Conservation (phyloP, 2,797 vertebrate genomes). For the Fistularia tabacaria region DNA sequence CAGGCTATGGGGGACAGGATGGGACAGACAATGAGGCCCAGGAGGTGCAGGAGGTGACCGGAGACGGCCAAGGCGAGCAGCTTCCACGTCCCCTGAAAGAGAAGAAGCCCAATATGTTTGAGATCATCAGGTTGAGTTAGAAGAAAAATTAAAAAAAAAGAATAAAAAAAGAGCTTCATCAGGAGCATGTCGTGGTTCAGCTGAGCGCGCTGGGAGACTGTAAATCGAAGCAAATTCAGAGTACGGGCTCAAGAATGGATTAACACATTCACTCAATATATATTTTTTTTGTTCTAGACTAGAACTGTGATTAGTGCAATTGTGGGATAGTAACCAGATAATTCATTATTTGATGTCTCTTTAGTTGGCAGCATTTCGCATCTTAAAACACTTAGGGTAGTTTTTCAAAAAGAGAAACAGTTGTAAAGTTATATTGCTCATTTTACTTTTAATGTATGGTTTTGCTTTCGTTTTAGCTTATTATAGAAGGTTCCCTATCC, state of each 20-base stretch:
- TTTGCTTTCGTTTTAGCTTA: conserved; percentile 22
- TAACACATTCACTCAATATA: conserved; percentile 18
- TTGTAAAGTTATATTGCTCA: conserved; percentile 10
- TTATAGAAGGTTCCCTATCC: conserved; percentile 25
- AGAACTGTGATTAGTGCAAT: conserved; percentile 2
- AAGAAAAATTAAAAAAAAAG: conserved; percentile 9
- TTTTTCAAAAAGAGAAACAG: not conserved
- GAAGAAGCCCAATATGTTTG: conserved; percentile 52
- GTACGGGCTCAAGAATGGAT: conserved; percentile 14
- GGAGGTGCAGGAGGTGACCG: conserved; percentile 72
- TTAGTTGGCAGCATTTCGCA: conserved; percentile 1
- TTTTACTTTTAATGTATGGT: conserved; percentile 16
- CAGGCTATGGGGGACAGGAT: conserved; percentile 40
- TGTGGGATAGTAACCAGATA: conserved; percentile 3
- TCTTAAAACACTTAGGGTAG: not conserved
- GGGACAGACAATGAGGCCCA: conserved; percentile 57
- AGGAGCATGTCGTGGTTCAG: not conserved
- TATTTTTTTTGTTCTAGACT: conserved; percentile 14
- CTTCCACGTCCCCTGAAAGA: conserved; percentile 58
- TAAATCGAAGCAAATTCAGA: conserved; percentile 5
- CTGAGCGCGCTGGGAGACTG: not conserved
- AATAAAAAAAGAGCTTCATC: not conserved
- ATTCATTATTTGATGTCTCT: not conserved
- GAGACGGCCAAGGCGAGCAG: conserved; percentile 64
- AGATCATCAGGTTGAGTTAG: conserved; percentile 75